Evolutionary conservation across 2,797 vertebrate genomes (phyloP), one percentile per base, ranked within the genome.

Genomic region (Amniataba percoides): DNA sequence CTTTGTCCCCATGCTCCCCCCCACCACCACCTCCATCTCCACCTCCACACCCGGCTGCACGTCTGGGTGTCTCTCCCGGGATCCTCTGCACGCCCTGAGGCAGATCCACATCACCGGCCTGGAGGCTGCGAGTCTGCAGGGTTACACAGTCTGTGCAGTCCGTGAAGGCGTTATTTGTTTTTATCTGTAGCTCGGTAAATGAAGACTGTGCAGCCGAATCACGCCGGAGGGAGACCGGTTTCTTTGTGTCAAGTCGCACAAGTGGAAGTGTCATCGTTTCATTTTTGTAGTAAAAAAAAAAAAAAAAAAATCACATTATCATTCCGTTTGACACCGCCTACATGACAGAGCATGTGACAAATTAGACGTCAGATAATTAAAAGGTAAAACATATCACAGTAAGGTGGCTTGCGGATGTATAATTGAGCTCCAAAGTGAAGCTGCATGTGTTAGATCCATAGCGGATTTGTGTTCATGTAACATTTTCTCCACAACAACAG

Each of bases 211-310:
- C 75, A 59, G 74, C 63, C 78, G 53, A 31, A 60, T 80, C 83
- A 25, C 53, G 68, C 78, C 81, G 77, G 86, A 86, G 84, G 87
- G 84, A 78, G 84, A 88, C 77, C 86, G 79, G 88, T 89, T 94
- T 94, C 94, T 95, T 94, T 95, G 94, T 93, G 92, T 92, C 92
- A 93, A 74, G 87, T 77, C 84, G 87, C 88, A 82, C 72, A 80
- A 88, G 73, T 88, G 36, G 74, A 89, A 89, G 81, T 87, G 86
- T 88, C 81, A 87, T 74, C 49, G 52, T 87, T 60, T 72, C 67
- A 51, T 42, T 40, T 21, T 14, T 19, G 21, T 18, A 43, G 40
- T 11, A 31, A 39, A n/a, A n/a, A n/a, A n/a, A n/a, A n/a, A n/a
- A n/a, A n/a, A n/a, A n/a, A n/a, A n/a, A n/a, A 52, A 65, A 72